Percentiles rank a stretch among this genome's conserved stretches.
These are phyloP conservation scores for Drosophila pallidifrons DNA, from an alignment of 1,140 invertebrate genomes.

Conservation along the genomic window DNA sequence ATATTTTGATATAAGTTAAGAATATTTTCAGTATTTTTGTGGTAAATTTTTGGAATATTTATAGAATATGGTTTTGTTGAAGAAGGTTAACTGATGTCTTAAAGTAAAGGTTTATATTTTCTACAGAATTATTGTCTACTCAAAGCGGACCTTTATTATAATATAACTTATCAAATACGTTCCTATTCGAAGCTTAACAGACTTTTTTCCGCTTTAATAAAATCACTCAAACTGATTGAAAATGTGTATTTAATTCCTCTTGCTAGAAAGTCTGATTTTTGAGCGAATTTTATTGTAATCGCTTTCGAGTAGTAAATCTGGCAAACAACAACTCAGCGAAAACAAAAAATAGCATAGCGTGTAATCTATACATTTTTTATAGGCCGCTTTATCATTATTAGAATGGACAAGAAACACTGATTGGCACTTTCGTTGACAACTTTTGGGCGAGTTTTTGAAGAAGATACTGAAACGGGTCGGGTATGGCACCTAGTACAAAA, in stretches of 20 bases:
- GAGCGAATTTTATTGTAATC: not conserved
- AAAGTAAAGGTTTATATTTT: too few species aligned
- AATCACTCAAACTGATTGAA: not conserved
- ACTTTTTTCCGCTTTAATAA: not conserved
- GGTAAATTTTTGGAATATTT: too few species aligned
- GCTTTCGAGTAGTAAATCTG: not conserved
- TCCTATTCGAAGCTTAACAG: too few species aligned
- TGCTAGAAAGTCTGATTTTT: not conserved
- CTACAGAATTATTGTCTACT: too few species aligned
- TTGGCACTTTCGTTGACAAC: slow-evolving; percentile 46
- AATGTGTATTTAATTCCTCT: not conserved
- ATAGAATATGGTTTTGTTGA: too few species aligned
- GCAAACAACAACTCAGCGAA: not conserved
- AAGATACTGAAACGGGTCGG: not conserved
- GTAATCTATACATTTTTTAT: slow-evolving; percentile 37
- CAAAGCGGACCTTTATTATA: too few species aligned
- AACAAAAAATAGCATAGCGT: not conserved
- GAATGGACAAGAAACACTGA: slow-evolving; percentile 36
- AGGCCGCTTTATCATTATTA: slow-evolving; percentile 40
- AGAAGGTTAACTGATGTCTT: too few species aligned
- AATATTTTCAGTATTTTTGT: too few species aligned
- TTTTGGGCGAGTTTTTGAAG: slow-evolving; percentile 9
- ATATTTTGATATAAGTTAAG: too few species aligned
- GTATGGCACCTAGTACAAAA: slow-evolving; percentile 6
- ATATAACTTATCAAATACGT: too few species aligned